These are phyloP conservation scores for Antechinus flavipes DNA, from an alignment of 2,113 vertebrate species.

Conservation along the genomic window DNA sequence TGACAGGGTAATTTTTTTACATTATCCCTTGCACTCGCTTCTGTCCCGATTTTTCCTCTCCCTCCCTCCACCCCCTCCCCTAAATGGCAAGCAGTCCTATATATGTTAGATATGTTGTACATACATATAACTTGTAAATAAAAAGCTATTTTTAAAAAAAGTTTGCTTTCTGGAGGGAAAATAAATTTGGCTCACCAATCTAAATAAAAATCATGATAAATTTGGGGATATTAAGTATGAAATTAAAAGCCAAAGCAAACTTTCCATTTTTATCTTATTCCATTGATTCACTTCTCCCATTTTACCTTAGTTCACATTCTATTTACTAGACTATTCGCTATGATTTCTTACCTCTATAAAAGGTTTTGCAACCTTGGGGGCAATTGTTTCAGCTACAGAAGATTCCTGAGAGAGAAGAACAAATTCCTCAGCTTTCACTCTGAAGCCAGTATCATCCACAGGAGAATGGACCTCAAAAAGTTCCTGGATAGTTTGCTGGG, in stretches of 20 bases:
- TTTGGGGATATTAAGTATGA: background rate
- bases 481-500: constrained; percentile 94
- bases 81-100: no score
- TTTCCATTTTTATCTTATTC: background rate
- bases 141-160: no score
- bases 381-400: constrained; percentile 92
- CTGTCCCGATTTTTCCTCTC: no score
- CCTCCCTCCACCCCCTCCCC: no score
- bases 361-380: constrained; percentile 92
- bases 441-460: constrained; percentile 87
- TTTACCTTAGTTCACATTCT: background rate
- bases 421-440: constrained; percentile 93
- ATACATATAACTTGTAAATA: no score
- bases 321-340: background rate
- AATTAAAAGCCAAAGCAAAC: background rate
- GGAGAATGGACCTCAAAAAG: constrained; percentile 95
- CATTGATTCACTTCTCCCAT: background rate
- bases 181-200: background rate
- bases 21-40: no score
- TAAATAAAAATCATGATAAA: background rate
- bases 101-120: no score
- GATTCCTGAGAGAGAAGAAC: constrained; percentile 95
- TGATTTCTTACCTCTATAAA: constrained; percentile 88
- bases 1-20: no score
- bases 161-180: background rate